Evolutionary conservation across 1,140 invertebrate genomes (phyloP), one percentile per base, ranked within the genome.

Genomic region (Pseudoatta argentina): DNA sequence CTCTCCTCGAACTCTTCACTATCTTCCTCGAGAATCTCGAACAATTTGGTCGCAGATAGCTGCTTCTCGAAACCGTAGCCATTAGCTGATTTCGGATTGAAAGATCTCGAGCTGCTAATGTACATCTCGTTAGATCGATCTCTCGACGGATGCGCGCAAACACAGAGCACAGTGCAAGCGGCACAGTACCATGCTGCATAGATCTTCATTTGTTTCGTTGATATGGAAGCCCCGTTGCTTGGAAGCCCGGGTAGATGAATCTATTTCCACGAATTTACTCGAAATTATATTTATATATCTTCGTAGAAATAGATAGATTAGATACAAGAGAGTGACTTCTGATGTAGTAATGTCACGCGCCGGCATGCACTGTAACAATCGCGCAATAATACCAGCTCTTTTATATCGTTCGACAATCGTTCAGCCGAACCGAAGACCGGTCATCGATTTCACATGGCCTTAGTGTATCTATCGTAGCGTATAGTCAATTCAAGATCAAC

Each of bases 391-490:
- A 55, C 66, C 57, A 66, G 79, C 86, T 91, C 93, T 94, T 94
- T 94, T 94, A 94, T 94, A 94, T 78, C 57, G 91, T 81, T 69
- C 73, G 82, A 57, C 72, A 73, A 86, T 89, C 71, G n/a, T 39
- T 67, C 85, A 63, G 79, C 81, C 66, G 72, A 51, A 78, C 55
- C 75, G 78, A 69, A 64, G 81, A 78, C 87, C 86, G 81, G 76
- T 86, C 86, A 90, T 61, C 61, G 89, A 90, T 92, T 90, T 89
- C 87, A 85, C 86, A 86, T 57, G 76, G 76, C 78, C 76, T 86
- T 75, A 44, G 39, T 6, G 57, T 34, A 55, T 71, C 48, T 69
- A 21, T 21, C 87, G 73, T 83, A 51, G 55, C 69, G 69, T 73
- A 44, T 6, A 75, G 30, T 4, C 53, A 59, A 73, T 21, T 61